Conservation (phyloP, 2,797 vertebrate species). For the Neosalanx taihuensis region DNA sequence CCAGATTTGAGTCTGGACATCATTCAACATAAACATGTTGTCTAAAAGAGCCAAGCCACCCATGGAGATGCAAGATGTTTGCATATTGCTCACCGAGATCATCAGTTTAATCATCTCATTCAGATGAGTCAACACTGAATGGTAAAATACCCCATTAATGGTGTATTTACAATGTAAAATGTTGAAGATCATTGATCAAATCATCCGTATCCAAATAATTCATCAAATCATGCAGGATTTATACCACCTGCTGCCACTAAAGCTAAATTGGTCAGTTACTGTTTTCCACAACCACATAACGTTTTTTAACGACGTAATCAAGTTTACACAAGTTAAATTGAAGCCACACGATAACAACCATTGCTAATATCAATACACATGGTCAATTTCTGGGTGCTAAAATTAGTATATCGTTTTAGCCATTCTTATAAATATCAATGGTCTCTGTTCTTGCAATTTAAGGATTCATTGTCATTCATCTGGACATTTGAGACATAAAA, state of each 20-base stretch:
- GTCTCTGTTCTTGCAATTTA: background rate
- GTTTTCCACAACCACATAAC: background rate
- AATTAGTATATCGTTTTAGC: background rate
- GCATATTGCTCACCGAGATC: background rate
- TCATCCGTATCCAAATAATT: too few species aligned
- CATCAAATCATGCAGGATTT: too few species aligned
- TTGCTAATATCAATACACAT: background rate
- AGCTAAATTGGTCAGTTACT: background rate
- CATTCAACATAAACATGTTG: background rate
- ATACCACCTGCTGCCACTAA: background rate
- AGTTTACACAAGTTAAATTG: background rate
- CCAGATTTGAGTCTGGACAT: too few species aligned
- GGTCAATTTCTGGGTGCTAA: background rate
- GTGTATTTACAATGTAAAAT: too few species aligned
- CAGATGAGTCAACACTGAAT: background rate
- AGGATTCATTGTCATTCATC: background rate
- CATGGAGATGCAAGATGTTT: conserved; percentile 6
- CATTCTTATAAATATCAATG: background rate
- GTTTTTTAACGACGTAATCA: background rate
- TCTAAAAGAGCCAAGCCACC: background rate
- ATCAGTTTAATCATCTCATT: background rate
- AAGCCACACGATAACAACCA: background rate
- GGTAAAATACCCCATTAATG: background rate
- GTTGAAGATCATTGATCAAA: too few species aligned
- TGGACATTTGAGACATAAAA: conserved; percentile 15